A percentile compares a stretch with the other conserved stretches of the same genome.
Evolutionary conservation across 1,140 invertebrate species (phyloP).

Genomic region (Schlechtendalia chinensis): DNA sequence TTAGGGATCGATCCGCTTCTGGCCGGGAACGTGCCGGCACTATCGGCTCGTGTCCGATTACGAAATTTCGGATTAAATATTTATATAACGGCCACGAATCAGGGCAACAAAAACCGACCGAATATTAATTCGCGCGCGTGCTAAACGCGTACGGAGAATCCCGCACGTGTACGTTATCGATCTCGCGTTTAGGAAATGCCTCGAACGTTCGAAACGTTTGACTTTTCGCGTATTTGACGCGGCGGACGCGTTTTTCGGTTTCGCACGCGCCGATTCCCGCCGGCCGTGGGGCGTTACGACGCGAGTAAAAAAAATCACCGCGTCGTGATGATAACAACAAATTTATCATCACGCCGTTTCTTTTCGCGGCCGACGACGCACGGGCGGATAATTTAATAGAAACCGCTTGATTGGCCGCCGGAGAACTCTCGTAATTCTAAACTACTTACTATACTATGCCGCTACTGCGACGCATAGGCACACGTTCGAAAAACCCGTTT

Average conservation of each 20-base stretch:
- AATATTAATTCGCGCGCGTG: background rate
- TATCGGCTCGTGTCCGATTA: conserved; percentile 11
- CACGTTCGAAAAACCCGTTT: conserved; percentile 30
- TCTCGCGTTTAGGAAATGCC: background rate
- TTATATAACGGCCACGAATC: no score
- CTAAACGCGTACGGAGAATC: background rate
- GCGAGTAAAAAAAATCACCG: background rate
- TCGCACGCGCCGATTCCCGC: background rate
- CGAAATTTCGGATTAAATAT: background rate
- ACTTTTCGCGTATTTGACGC: no score
- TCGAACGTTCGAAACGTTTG: no score
- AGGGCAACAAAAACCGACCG: no score
- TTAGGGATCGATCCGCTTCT: background rate
- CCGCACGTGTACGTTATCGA: background rate
- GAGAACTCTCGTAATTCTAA: conserved; percentile 4
- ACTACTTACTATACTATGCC: background rate
- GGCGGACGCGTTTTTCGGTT: background rate
- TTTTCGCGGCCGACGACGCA: background rate
- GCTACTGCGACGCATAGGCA: background rate
- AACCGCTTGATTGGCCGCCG: conserved; percentile 15
- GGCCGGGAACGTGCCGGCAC: background rate
- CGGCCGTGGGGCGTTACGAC: background rate
- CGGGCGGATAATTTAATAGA: conserved; percentile 32
- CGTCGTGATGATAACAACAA: no score
- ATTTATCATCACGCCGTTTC: no score